Conservation (phyloP, 2,888 invertebrate genomes). For the Sipunculus nudus region DNA sequence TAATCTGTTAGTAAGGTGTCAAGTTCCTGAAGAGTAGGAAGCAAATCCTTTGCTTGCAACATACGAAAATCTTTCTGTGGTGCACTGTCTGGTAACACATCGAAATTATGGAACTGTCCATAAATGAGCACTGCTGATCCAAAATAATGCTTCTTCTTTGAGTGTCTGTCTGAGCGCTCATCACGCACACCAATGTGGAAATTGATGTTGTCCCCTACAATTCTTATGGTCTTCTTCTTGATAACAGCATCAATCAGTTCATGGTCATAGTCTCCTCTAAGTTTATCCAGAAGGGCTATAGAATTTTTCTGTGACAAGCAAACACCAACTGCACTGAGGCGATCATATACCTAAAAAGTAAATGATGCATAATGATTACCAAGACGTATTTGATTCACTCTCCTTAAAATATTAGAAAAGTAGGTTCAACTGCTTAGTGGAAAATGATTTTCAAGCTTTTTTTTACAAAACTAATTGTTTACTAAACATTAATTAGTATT, state of each 20-base stretch:
- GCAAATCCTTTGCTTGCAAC: background rate
- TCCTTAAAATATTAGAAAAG: too few relatives aligned
- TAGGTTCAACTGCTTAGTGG: too few relatives aligned
- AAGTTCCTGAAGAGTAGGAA: background rate
- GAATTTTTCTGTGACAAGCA: too few relatives aligned
- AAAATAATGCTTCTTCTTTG: background rate
- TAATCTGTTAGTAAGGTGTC: background rate
- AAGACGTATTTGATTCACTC: too few relatives aligned
- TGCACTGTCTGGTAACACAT: background rate
- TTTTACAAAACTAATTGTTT: too few relatives aligned
- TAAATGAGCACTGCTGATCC: background rate
- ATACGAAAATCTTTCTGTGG: background rate
- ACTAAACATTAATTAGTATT: too few relatives aligned
- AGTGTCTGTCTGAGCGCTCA: background rate
- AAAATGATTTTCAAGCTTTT: too few relatives aligned
- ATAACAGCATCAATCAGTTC: background rate
- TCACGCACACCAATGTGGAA: background rate
- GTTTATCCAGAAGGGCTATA: too few relatives aligned
- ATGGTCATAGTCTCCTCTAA: background rate
- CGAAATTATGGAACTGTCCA: background rate
- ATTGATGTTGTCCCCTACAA: conserved; percentile 2
- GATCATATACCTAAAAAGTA: too few relatives aligned
- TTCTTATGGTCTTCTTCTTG: background rate
- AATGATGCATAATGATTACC: too few relatives aligned
- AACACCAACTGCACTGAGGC: too few relatives aligned